phyloP scores from a whole-genome alignment of 2,113 vertebrate species.

The Cyprinodon brontotheroides region DNA sequence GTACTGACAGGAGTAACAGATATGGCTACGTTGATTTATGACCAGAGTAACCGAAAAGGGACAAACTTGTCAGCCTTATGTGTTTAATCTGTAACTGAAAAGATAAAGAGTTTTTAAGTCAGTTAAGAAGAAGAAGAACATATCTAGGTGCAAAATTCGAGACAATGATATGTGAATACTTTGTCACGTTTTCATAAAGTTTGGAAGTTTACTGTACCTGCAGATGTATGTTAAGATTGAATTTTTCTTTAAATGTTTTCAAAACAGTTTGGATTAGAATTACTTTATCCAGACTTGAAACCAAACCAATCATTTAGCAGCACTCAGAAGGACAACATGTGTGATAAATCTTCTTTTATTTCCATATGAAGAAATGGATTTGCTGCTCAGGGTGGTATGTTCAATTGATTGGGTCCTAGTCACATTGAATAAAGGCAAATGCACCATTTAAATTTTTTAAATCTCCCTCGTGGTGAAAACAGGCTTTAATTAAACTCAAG shows the following conservation, averaged over 20 bases:
- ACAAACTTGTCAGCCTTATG: too few relatives aligned
- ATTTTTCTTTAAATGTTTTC: conserved; percentile 27
- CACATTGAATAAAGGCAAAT: conserved; percentile 35
- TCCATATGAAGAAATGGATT: conserved; percentile 33
- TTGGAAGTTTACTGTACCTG: background rate
- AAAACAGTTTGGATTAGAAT: conserved; percentile 49
- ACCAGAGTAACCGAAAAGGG: too few relatives aligned
- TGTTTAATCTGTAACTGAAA: too few relatives aligned
- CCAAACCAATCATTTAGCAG: conserved; percentile 39
- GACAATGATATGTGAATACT: too few relatives aligned
- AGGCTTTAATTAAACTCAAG: conserved; percentile 52
- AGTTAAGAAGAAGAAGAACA: too few relatives aligned
- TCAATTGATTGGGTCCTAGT: conserved; percentile 17
- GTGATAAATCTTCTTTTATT: conserved; percentile 42
- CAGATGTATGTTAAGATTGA: background rate
- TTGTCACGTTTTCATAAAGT: too few relatives aligned
- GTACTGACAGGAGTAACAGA: too few relatives aligned
- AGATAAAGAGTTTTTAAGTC: too few relatives aligned
- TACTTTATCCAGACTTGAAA: conserved; percentile 40
- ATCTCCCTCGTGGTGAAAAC: conserved; percentile 33
- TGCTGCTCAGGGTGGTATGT: conserved; percentile 12
- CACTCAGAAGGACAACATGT: conserved; percentile 37
- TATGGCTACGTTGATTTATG: too few relatives aligned
- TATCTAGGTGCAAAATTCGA: too few relatives aligned
- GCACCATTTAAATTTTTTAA: conserved; percentile 26